Evolutionary conservation across 2,888 invertebrate species (phyloP), one percentile per base, ranked within the genome.

Genomic region (Drosophila neotestacea): DNA sequence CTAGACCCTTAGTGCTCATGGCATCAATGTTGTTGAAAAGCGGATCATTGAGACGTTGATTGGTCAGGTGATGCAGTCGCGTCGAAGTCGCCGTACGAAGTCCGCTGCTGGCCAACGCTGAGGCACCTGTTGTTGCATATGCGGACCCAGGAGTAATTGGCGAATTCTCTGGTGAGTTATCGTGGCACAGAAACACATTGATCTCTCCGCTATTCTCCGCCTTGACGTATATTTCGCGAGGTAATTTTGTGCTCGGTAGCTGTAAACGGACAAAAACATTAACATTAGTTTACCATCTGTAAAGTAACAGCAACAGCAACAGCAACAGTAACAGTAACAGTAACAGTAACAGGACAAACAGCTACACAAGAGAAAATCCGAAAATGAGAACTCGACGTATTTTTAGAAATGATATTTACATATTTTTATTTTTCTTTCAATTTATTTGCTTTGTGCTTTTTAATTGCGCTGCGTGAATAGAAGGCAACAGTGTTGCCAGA

Each of bases 181-280:
- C 98, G 52, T 98, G 98, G 94, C 98, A 98, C 76, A 98, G 94
- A 94, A 96, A 98, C 68, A 98, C 98, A 93, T 98, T 98, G 81
- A 98, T 98, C 93, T 98, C 97, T 64, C 97, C 98, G 81, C 95
- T 95, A 79, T 95, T 95, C 86, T 96, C 95, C 84, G 98, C 97
- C 93, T 97, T 97, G 93, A 98, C 95, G 93, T 97, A 96, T 92
- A 98, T 98, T 94, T 96, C 94, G 90, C 95, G 95, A 74, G 95
- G 95, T 86, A 95, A 94, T 77, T 94, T 94, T 90, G 94, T 94
- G 85, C 94, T 94, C 68, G 95, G 95, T 81, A 95, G 94, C 95
- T 95, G 93, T 39, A 83, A 88, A 28, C 1, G 34, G 6, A 52
- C 30, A 48, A 0, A 36, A 6, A 28, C 3, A 69, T 9, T 47